Evolutionary conservation across 2,888 invertebrate species (phyloP).

Genomic region (Pyrrhosoma nymphula): DNA sequence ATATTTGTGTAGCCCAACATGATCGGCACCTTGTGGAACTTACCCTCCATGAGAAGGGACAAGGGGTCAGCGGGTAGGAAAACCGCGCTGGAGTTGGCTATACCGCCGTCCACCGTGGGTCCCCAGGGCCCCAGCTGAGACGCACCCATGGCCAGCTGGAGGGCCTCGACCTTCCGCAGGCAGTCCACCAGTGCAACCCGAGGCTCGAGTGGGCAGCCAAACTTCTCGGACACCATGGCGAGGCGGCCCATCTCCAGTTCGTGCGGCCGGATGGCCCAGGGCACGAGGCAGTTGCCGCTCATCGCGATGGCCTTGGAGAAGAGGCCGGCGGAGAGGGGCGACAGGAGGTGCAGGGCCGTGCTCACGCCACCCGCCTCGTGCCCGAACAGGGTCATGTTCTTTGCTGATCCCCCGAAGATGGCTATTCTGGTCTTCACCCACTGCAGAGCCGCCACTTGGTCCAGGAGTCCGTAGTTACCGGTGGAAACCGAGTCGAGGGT

Average conservation of each 20-base stretch:
- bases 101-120: slow-evolving; percentile 86
- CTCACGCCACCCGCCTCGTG: slow-evolving; percentile 90
- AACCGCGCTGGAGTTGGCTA: slow-evolving; percentile 83
- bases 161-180: slow-evolving; percentile 82
- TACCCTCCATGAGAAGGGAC: slow-evolving; percentile 71
- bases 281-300: slow-evolving; percentile 87
- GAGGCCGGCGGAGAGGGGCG: slow-evolving; percentile 79
- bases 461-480: slow-evolving; percentile 90
- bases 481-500: slow-evolving; percentile 88
- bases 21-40: slow-evolving; percentile 70
- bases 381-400: slow-evolving; percentile 88
- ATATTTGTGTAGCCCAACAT: slow-evolving; percentile 90
- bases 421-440: slow-evolving; percentile 90
- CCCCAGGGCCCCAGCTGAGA: slow-evolving; percentile 84
- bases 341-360: slow-evolving; percentile 87
- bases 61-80: slow-evolving; percentile 85
- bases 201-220: slow-evolving; percentile 80
- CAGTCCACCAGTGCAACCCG: slow-evolving; percentile 82
- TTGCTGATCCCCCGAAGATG: slow-evolving; percentile 87
- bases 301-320: slow-evolving; percentile 89
- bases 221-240: slow-evolving; percentile 83
- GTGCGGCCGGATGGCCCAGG: slow-evolving; percentile 83
- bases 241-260: slow-evolving; percentile 83
- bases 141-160: slow-evolving; percentile 79
- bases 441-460: slow-evolving; percentile 88